Base-by-base conservation (phyloP, 2,888 invertebrate genomes). In the Adela reaumurella region DNA sequence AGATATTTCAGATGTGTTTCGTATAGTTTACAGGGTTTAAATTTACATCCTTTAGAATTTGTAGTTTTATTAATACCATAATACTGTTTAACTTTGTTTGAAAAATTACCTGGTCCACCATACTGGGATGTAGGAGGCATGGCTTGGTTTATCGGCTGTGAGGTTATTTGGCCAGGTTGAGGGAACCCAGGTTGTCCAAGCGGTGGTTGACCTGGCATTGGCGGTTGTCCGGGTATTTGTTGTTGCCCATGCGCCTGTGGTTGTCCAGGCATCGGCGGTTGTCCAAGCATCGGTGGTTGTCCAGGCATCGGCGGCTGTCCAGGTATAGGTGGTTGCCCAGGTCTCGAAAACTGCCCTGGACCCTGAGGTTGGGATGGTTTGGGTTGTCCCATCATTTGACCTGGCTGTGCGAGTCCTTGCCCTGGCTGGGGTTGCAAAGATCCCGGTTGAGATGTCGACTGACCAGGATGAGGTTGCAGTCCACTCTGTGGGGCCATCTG, bases 271-370 rank as follows among this genome's bases (percentile, higher is more conserved):
- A 63, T 60, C 11, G 65, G 62, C n/a, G 63, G 68, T 61, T 68
- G 68, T 6, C 67, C 66, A 55, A 60, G 51, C 14, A 8, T 4
- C 6, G 24, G 8, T 6, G 8, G 8, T 8, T 24, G 24, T 8
- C 24, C 24, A 4, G 35, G 11, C 2, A 52, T 47, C 11, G 64
- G 62, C 1, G 61, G 59, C 52, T 65, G 65, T 5, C 64, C 64
- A 4, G 64, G 61, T 58, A 63, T 60, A 11, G 65, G 62, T n/a
- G 63, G 68, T 61, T 68, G 68, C 8, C 67, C 66, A 55, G 60
- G 51, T 35, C 35, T 4, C 6, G 24, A 24, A 24, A 24, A 24
- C 24, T 24, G 24, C 24, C 24, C 24, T 8, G 35, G 11, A 3
- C 52, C 48, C 11, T 52, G 51, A 46, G 46, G 24, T 44, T 49